Conservation (phyloP, 2,888 invertebrate species). For the Drosophila greeni region DNA sequence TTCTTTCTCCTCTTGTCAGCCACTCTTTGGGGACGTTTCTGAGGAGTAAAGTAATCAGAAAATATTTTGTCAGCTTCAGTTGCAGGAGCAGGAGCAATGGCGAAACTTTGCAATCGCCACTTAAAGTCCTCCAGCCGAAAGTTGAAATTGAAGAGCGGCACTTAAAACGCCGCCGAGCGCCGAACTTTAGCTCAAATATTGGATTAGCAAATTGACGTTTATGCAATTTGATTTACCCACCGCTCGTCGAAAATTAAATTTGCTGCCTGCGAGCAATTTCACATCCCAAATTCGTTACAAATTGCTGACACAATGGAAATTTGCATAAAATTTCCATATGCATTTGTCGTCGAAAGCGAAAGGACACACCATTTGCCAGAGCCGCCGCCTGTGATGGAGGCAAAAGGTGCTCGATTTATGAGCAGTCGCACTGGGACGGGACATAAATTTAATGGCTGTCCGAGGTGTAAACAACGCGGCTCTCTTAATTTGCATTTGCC, state of each 20-base stretch:
- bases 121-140: slow-evolving; percentile 44
- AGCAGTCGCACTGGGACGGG: slow-evolving; percentile 9
- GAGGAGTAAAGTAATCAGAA: slow-evolving; percentile 64
- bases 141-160: slow-evolving; percentile 43
- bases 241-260: slow-evolving; percentile 71
- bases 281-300: slow-evolving; percentile 67
- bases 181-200: slow-evolving; percentile 33
- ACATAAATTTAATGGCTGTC: slow-evolving; percentile 51
- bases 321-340: slow-evolving; percentile 72
- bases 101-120: slow-evolving; percentile 44
- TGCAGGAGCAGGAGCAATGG: slow-evolving; percentile 16
- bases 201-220: slow-evolving; percentile 67
- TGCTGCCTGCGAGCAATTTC: slow-evolving; percentile 57
- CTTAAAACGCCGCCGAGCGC: slow-evolving; percentile 34
- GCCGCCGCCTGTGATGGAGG: background rate
- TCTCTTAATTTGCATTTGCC: slow-evolving; percentile 51
- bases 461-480: slow-evolving; percentile 57
- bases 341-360: slow-evolving; percentile 57
- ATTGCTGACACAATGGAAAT: slow-evolving; percentile 65
- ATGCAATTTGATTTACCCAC: slow-evolving; percentile 68
- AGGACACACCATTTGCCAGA: slow-evolving; percentile 29
- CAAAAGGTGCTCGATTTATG: slow-evolving; percentile 31
- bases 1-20: slow-evolving; percentile 4
- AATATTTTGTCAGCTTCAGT: slow-evolving; percentile 70
- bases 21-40: slow-evolving; percentile 37